Conservation (phyloP, 2,797 vertebrate genomes). For the Sebastes cheni region DNA sequence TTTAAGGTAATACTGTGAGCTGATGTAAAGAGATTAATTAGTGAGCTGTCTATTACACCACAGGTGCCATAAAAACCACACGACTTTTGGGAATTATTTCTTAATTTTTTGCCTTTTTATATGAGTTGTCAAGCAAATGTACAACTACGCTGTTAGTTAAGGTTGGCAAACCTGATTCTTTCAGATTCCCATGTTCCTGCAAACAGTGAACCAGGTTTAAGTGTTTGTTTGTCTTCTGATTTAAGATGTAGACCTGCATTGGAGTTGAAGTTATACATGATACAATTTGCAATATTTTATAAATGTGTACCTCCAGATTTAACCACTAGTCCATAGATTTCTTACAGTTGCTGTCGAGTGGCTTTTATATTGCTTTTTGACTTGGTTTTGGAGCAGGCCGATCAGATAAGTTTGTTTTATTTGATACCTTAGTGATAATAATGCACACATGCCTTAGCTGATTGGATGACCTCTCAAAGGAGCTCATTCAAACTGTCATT, state of each 20-base stretch:
- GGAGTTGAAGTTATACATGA: conserved; percentile 28
- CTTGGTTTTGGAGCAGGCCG: conserved; percentile 69
- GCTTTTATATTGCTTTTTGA: conserved; percentile 65
- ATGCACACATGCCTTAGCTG: conserved; percentile 87
- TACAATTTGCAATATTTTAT: conserved; percentile 55
- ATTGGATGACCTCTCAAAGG: conserved; percentile 61
- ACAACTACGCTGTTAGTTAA: conserved; percentile 39
- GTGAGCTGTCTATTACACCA: conserved; percentile 96
- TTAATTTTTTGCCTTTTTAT: conserved; percentile 74
- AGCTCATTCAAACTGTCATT: conserved; percentile 59
- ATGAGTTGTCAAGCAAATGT: conserved; percentile 56
- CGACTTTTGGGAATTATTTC: conserved; percentile 79
- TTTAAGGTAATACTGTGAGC: conserved; percentile 98
- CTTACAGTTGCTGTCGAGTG: conserved; percentile 57
- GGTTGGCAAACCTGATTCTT: conserved; percentile 44
- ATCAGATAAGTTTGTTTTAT: conserved; percentile 80
- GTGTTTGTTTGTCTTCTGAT: conserved; percentile 50
- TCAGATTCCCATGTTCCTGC: conserved; percentile 30
- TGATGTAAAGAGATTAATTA: conserved; percentile 92
- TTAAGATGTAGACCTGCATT: conserved; percentile 22
- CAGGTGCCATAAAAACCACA: conserved; percentile 94
- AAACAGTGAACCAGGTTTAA: conserved; percentile 29
- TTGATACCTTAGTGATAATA: conserved; percentile 72
- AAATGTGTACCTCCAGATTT: conserved; percentile 51
- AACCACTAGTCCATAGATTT: conserved; percentile 54